These are phyloP conservation scores for Petromus typicus DNA, from an alignment of 2,113 vertebrate genomes.

Conservation along the genomic window DNA sequence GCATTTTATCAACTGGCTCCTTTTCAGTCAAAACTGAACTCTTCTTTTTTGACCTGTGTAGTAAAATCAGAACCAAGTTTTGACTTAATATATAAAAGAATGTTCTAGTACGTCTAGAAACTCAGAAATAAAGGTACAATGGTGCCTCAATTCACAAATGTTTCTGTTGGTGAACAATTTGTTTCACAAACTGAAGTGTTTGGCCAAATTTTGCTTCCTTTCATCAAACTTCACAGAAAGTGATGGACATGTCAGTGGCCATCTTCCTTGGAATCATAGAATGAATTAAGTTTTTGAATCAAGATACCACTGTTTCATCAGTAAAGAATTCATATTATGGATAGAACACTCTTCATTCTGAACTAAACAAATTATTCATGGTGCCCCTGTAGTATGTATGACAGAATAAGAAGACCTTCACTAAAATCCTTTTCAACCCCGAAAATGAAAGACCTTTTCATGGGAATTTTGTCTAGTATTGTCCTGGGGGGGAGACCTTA, in stretches of 20 bases:
- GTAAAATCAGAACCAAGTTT: constrained; percentile 55
- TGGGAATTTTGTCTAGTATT: background rate
- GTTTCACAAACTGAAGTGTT: background rate
- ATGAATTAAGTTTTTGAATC: background rate
- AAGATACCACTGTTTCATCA: background rate
- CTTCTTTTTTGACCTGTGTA: constrained; percentile 8
- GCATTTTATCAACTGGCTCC: background rate
- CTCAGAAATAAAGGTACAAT: background rate
- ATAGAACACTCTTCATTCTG: background rate
- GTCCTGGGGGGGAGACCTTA: background rate
- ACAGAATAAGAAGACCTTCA: background rate
- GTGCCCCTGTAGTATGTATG: background rate
- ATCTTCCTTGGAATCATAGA: background rate
- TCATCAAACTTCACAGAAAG: background rate
- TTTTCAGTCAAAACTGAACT: constrained; percentile 52
- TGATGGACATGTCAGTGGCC: background rate
- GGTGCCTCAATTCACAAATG: background rate
- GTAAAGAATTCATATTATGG: background rate
- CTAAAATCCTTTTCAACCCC: background rate
- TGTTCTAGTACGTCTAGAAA: background rate
- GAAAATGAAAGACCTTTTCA: background rate
- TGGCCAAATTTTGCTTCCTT: background rate
- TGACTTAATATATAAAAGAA: constrained; percentile 27
- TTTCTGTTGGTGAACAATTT: background rate
- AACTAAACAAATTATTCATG: background rate